Evolutionary conservation across 2,888 invertebrate genomes (phyloP), one percentile per base, ranked within the genome.

Genomic region (Fabriciana adippe): DNA sequence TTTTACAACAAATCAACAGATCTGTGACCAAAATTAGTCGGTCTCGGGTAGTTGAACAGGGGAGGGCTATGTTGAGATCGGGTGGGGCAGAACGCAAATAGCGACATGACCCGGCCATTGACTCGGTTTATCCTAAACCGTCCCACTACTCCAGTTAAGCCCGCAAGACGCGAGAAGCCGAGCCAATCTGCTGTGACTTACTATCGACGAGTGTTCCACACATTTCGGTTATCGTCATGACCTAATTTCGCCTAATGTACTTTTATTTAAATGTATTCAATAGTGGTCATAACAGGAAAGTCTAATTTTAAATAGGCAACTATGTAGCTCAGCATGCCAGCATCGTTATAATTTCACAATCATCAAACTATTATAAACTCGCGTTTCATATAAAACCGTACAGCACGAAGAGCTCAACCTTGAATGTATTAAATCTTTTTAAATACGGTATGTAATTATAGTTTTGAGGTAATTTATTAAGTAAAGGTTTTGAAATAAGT

Each of bases 101-200:
- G 88, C 88, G 81, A 81, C 83, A 86, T 91, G 92, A 92, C 92
- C 92, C 92, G 92, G 92, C 90, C 92, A 85, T 92, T 92, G 92
- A 92, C 92, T 92, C 88, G 88, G 87, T 88, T 90, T 89, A 88
- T 90, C 91, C 92, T 92, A 90, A 92, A 88, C 91, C 90, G 92
- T 87, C 90, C 92, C 85, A 92, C 92, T 92, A 92, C 89, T 92
- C 92, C 86, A 92, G 82, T 89, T 92, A 85, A 84, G 81, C 79
- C 68, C 56, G 79, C 80, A 78, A 83, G 79, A 77, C 76, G 79
- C 77, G 78, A 77, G 75, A 74, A 78, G 73, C 74, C 75, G 73
- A 76, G 59, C 74, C 76, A 76, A 80, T 80, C 76, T 79, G 76
- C 76, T 72, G 72, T 74, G 72, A 68, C 67, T 68, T 66, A 65